Base-by-base conservation (phyloP, 2,113 vertebrate species). In the Triplophysa tibetana region DNA sequence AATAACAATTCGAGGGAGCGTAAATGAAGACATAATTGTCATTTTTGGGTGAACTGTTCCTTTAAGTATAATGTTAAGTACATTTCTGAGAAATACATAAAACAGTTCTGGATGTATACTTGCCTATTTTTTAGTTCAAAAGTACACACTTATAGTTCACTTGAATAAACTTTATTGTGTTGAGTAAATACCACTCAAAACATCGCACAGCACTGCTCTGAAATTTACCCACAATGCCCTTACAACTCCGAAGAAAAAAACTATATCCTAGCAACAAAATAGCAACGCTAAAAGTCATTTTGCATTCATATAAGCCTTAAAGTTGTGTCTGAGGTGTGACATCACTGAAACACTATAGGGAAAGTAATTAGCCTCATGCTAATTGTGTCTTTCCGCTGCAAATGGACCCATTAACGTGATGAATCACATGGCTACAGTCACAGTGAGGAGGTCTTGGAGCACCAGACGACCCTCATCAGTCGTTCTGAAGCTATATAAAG, bases 391-490 rank as follows among this genome's bases (percentile, higher is more conserved):
- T 70, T 24, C 29, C 4, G 14, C 23, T 23, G 17, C 80, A n/a
- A 70, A 60, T 77, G 23, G 45, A 56, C 64, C 50, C 70, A 56
- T 67, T 69, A 65, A 45, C 68, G 68, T 76, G 58, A 75, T 62
- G 65, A 81, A 67, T 73, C 14, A 67, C 52, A 74, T 24, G 38
- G 54, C 66, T 60, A 66, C 66, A 72, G 62, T 54, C 75, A 56
- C 61, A 48, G 13, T 43, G n/a, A 24, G 58, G 62, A 77, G 48
- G 62, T 52, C 62, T 77, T 24, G 26, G 62, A 77, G 73, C 73
- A 62, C 58, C 80, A 84, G 89, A 90, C 86, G 82, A 87, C 84
- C 87, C 88, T 90, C 88, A 90, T 92, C 86, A 83, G 90, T 89
- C 87, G 77, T 87, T 85, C 77, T 85, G 84, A 61, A 81, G 80